A percentile compares a stretch with the other conserved stretches of the same genome.
These are phyloP conservation scores for Planiliza haematocheilus DNA, from an alignment of 2,113 vertebrate species.

Conservation along the genomic window DNA sequence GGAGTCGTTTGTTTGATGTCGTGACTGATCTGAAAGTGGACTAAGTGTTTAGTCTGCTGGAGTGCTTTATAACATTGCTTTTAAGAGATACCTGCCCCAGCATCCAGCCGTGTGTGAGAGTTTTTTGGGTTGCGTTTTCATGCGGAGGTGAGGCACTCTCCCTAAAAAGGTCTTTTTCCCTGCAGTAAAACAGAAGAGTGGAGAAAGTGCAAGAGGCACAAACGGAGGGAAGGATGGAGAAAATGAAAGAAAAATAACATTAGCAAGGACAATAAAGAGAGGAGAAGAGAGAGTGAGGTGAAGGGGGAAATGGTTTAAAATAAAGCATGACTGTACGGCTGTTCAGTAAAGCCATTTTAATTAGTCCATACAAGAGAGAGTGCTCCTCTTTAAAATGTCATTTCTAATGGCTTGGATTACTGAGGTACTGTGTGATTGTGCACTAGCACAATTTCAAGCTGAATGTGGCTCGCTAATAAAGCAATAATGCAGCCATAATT, in stretches of 20 bases:
- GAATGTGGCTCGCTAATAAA: conserved; percentile 32
- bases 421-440: conserved; percentile 19
- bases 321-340: background rate
- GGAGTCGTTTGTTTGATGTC: conserved; percentile 57
- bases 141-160: conserved; percentile 18
- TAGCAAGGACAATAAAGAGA: conserved; percentile 30
- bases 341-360: conserved; percentile 50
- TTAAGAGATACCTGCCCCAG: conserved; percentile 29
- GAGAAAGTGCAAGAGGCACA: conserved; percentile 1
- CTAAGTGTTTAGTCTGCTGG: conserved; percentile 43
- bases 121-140: conserved; percentile 6
- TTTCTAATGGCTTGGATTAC: conserved; percentile 61
- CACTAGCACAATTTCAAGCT: conserved; percentile 39
- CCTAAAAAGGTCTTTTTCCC: conserved; percentile 27
- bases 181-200: conserved; percentile 10
- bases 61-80: conserved; percentile 59
- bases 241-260: background rate
- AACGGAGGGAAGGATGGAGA: background rate
- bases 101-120: background rate
- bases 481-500: conserved; percentile 48
- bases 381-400: conserved; percentile 66
- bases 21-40: conserved; percentile 65
- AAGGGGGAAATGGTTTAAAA: background rate
- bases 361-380: conserved; percentile 49
- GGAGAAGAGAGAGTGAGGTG: background rate